A percentile compares a stretch with the other conserved stretches of the same genome.
phyloP scores from a whole-genome alignment of 2,797 vertebrate genomes.

The Poecilia velifera region DNA sequence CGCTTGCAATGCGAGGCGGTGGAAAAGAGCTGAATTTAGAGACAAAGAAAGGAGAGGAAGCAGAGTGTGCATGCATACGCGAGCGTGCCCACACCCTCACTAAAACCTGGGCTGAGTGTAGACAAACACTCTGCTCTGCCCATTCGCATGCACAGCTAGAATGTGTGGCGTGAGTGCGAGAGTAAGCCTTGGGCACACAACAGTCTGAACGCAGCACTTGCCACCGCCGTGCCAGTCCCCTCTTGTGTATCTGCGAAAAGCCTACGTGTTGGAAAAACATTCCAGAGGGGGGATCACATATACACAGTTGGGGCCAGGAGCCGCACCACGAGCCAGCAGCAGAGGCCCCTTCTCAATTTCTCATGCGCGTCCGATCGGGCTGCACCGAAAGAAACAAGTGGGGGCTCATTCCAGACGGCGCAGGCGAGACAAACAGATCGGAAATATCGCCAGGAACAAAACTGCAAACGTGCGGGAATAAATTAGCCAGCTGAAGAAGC shows the following conservation, averaged over 20 bases:
- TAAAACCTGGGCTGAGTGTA: slow-evolving; percentile 63
- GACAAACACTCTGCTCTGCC: slow-evolving; percentile 71
- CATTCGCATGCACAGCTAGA: slow-evolving; percentile 75
- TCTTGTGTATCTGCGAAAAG: slow-evolving; percentile 78
- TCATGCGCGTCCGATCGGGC: slow-evolving; percentile 66
- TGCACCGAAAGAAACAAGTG: slow-evolving; percentile 55
- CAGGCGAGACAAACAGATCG: slow-evolving; percentile 25
- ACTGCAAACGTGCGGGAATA: slow-evolving; percentile 1
- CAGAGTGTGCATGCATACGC: slow-evolving; percentile 40
- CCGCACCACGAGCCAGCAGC: slow-evolving; percentile 59
- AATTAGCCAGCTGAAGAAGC: background rate
- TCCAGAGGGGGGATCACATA: slow-evolving; percentile 75
- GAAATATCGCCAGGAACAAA: slow-evolving; percentile 24
- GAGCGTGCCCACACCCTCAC: slow-evolving; percentile 56
- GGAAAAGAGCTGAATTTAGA: slow-evolving; percentile 44
- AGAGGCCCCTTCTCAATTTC: slow-evolving; percentile 70
- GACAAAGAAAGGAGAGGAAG: slow-evolving; percentile 63
- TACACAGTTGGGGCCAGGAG: slow-evolving; percentile 68
- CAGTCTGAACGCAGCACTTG: slow-evolving; percentile 79
- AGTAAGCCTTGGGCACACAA: slow-evolving; percentile 74
- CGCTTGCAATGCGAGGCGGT: slow-evolving; percentile 22
- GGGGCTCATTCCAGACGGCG: slow-evolving; percentile 46
- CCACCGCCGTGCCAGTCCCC: slow-evolving; percentile 78
- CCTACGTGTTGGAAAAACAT: slow-evolving; percentile 78
- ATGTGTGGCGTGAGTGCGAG: slow-evolving; percentile 78